Conservation (phyloP, 2,888 invertebrate genomes). For the Drosophila neotestacea region DNA sequence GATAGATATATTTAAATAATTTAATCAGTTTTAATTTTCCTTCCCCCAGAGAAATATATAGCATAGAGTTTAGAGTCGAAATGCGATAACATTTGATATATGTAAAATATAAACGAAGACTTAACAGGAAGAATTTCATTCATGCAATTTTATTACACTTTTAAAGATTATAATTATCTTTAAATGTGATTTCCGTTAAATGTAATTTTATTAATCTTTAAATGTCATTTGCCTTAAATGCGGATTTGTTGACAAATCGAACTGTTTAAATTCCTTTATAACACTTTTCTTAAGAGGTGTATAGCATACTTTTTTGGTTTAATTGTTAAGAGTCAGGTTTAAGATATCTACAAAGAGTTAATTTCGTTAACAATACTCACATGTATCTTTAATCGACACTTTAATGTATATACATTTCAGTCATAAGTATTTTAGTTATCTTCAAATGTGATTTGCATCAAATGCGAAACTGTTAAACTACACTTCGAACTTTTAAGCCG, state of each 20-base stretch:
- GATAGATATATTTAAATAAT: too few relatives aligned
- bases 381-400: background rate
- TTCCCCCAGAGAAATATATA: background rate
- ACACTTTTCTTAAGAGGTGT: too few relatives aligned
- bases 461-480: slow-evolving; percentile 8
- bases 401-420: background rate
- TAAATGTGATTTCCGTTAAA: background rate
- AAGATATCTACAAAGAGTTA: too few relatives aligned
- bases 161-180: background rate
- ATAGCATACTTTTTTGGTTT: too few relatives aligned
- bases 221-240: background rate
- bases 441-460: background rate
- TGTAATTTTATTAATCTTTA: too few relatives aligned
- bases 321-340: too few relatives aligned
- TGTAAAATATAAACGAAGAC: background rate
- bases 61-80: background rate
- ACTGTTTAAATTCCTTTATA: too few relatives aligned
- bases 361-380: background rate
- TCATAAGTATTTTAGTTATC: background rate
- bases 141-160: background rate
- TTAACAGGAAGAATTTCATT: background rate
- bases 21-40: too few relatives aligned
- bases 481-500: slow-evolving; percentile 15
- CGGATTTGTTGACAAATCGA: slow-evolving; percentile 1
- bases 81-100: too few relatives aligned